phyloP scores from a whole-genome alignment of 2,888 invertebrate genomes.

The Vesta saturnalis region DNA sequence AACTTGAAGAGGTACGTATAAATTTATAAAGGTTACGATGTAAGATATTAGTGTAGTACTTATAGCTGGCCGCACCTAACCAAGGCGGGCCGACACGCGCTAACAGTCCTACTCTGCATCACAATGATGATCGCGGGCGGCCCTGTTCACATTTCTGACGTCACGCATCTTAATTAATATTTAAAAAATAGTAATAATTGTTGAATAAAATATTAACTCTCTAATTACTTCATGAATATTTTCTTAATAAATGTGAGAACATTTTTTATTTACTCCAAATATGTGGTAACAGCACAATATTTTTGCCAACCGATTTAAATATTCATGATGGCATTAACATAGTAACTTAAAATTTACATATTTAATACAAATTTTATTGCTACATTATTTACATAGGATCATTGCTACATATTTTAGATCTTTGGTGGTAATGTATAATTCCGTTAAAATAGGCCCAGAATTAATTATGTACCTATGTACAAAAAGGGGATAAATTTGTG shows the following conservation, averaged over 20 bases:
- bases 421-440: no score
- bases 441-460: no score
- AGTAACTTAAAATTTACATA: slow-evolving; percentile 7
- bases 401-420: no score
- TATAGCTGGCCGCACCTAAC: slow-evolving; percentile 54
- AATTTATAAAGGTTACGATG: slow-evolving; percentile 44
- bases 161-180: slow-evolving; percentile 52
- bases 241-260: background rate
- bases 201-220: slow-evolving; percentile 1
- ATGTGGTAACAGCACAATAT: background rate
- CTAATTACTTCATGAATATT: slow-evolving; percentile 7
- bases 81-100: slow-evolving; percentile 59
- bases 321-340: background rate
- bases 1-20: slow-evolving; percentile 36
- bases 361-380: background rate
- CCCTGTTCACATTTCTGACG: slow-evolving; percentile 47
- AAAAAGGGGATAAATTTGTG: no score
- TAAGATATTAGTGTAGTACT: slow-evolving; percentile 53
- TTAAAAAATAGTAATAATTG: slow-evolving; percentile 16
- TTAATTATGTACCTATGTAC: no score
- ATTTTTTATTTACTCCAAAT: slow-evolving; percentile 3
- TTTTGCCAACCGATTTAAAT: slow-evolving; percentile 5
- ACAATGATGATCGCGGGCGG: slow-evolving; percentile 56
- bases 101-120: slow-evolving; percentile 55
- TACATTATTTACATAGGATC: background rate